A percentile compares a stretch with the other conserved stretches of the same genome.
Conservation (phyloP, 2,797 vertebrate species). For the Euthynnus affinis region DNA sequence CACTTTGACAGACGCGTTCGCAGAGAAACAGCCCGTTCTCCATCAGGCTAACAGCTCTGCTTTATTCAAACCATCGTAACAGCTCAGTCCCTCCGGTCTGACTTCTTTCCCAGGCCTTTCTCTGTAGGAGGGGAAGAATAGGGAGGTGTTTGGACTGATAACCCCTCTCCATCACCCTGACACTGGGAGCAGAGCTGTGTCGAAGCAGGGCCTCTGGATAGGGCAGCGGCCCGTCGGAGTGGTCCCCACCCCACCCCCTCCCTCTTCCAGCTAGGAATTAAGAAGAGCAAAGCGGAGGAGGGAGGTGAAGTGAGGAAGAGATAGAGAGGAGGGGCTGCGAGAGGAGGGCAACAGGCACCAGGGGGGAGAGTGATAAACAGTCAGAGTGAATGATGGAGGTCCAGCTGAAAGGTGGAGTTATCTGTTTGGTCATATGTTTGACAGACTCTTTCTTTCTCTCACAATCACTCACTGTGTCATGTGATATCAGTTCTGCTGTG, state of each 20-base stretch:
- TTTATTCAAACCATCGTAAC: conserved; percentile 55
- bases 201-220: conserved; percentile 47
- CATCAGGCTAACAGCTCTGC: conserved; percentile 40
- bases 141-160: conserved; percentile 72
- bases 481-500: conserved; percentile 59
- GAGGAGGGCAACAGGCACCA: conserved; percentile 9
- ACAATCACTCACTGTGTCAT: conserved; percentile 61
- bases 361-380: conserved; percentile 52
- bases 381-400: conserved; percentile 63
- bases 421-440: conserved; percentile 66
- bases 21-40: conserved; percentile 27
- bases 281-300: conserved; percentile 6
- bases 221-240: conserved; percentile 22
- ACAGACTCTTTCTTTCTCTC: conserved; percentile 66
- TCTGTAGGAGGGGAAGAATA: conserved; percentile 51
- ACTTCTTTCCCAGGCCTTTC: conserved; percentile 60
- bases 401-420: conserved; percentile 47
- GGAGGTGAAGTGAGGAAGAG: conserved; percentile 2
- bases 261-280: conserved; percentile 26
- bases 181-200: conserved; percentile 38
- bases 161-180: conserved; percentile 77
- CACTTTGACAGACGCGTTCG: conserved; percentile 27
- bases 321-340: conserved; percentile 29
- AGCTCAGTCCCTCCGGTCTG: conserved; percentile 39
- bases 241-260: conserved; percentile 45